phyloP scores from a whole-genome alignment of 2,113 vertebrate genomes.

The Odobenus rosmarus region DNA sequence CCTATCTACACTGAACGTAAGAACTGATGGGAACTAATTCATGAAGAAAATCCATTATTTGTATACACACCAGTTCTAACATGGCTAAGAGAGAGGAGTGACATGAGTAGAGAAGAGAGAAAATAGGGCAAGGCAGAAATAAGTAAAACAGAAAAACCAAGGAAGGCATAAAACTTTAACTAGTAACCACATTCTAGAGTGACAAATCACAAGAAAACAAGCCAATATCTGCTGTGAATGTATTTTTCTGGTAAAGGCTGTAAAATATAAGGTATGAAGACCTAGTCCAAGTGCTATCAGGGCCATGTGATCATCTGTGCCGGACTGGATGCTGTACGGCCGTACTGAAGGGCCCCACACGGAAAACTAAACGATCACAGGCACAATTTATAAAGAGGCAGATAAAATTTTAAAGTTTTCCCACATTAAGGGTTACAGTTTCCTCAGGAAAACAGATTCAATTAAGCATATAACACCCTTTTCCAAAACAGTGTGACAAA shows the following conservation, averaged over 20 bases:
- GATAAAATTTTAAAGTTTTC: background rate
- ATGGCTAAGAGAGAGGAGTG: background rate
- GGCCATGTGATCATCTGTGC: no score
- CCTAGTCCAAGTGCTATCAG: background rate
- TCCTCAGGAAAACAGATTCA: background rate
- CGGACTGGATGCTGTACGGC: background rate
- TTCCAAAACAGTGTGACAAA: constrained; percentile 31
- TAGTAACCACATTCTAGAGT: background rate
- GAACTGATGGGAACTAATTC: background rate
- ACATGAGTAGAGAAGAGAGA: background rate
- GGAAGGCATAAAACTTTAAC: background rate
- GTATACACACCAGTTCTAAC: background rate
- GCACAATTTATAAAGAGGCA: background rate
- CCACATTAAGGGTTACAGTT: background rate
- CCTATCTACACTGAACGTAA: background rate
- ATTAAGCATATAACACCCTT: background rate
- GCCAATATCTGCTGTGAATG: background rate
- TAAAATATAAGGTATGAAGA: background rate
- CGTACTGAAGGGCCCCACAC: background rate
- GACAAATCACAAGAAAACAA: background rate
- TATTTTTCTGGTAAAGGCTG: background rate
- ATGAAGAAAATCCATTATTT: background rate
- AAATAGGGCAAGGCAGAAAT: background rate
- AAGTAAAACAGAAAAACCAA: background rate
- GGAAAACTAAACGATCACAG: background rate